Evolutionary conservation across 2,888 invertebrate genomes (phyloP).

Genomic region (Tipula lateralis): DNA sequence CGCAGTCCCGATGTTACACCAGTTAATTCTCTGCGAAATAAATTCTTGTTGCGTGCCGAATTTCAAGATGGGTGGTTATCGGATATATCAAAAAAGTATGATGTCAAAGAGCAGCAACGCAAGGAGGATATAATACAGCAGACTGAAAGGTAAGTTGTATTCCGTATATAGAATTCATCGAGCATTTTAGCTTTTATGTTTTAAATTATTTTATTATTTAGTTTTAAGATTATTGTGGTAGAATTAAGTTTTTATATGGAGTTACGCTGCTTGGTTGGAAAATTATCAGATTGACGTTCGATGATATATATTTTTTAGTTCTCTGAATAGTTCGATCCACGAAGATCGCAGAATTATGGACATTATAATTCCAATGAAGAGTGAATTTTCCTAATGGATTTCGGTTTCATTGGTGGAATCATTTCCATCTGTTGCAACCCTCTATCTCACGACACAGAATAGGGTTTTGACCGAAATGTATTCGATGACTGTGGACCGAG

Average conservation of each 20-base stretch:
- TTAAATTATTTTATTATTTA: background rate
- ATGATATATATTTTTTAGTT: too few relatives aligned
- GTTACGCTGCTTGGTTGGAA: background rate
- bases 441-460: too few relatives aligned
- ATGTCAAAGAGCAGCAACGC: slow-evolving; percentile 44
- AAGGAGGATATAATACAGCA: slow-evolving; percentile 50
- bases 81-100: slow-evolving; percentile 52
- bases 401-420: too few relatives aligned
- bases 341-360: too few relatives aligned
- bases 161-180: background rate
- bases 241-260: background rate
- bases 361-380: too few relatives aligned
- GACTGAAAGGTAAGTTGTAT: slow-evolving; percentile 50
- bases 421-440: too few relatives aligned
- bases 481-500: too few relatives aligned
- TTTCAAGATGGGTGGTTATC: slow-evolving; percentile 54
- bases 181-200: background rate
- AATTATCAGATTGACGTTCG: too few relatives aligned
- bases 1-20: slow-evolving; percentile 41
- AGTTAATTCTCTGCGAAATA: slow-evolving; percentile 56
- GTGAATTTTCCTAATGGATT: too few relatives aligned
- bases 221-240: background rate
- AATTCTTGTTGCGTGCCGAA: slow-evolving; percentile 52
- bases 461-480: too few relatives aligned
- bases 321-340: too few relatives aligned